Percentiles rank a stretch among this genome's conserved stretches.
Conservation (phyloP, 2,113 vertebrate species). For the Antechinus stuartii region DNA sequence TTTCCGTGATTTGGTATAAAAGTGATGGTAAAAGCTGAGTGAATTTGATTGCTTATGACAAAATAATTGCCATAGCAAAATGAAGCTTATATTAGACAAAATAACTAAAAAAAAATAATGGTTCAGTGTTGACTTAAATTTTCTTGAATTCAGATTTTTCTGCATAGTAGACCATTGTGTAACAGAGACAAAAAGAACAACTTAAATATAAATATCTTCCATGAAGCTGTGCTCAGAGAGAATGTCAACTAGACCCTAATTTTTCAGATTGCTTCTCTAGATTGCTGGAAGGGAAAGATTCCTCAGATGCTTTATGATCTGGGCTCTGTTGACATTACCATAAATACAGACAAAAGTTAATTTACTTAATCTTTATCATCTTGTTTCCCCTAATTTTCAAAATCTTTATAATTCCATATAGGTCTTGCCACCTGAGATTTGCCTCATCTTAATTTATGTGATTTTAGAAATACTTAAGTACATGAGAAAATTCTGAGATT, state of each 20-base stretch:
- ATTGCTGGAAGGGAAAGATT: too few species aligned
- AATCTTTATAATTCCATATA: too few species aligned
- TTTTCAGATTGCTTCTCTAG: not conserved
- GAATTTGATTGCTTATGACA: not conserved
- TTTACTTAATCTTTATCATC: too few species aligned
- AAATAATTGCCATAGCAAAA: not conserved
- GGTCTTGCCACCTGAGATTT: too few species aligned
- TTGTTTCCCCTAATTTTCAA: too few species aligned
- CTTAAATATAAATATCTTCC: not conserved
- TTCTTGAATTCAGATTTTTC: not conserved
- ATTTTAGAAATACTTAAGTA: not conserved
- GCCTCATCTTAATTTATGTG: too few species aligned
- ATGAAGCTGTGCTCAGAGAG: not conserved
- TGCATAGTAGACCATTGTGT: not conserved
- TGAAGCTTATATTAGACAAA: not conserved
- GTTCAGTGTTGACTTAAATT: not conserved
- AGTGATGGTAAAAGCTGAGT: not conserved
- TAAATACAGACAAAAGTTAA: too few species aligned
- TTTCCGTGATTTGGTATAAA: not conserved
- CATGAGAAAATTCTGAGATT: not conserved
- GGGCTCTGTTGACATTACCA: too few species aligned
- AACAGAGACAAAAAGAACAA: not conserved
- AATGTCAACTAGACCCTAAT: not conserved
- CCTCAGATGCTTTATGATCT: too few species aligned
- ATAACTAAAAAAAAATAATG: not conserved